Conservation (phyloP, 2,113 vertebrate species). For the Amazona guildingii region DNA sequence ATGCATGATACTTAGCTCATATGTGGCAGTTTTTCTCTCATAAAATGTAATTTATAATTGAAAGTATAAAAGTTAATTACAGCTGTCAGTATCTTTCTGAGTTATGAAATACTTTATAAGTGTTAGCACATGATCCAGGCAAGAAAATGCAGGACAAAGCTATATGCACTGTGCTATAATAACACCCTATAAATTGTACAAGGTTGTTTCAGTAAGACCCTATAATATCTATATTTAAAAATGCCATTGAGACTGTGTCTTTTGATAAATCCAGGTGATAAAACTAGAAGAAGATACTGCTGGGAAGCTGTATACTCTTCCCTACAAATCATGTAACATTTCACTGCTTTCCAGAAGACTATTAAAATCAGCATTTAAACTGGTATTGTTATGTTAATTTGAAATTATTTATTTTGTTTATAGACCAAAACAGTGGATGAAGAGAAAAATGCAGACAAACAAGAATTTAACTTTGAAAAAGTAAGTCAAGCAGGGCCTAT, state of each 20-base stretch:
- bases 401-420: constrained; percentile 5
- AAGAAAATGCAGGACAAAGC: background rate
- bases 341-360: background rate
- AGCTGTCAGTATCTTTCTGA: background rate
- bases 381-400: background rate
- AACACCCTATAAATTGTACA: background rate
- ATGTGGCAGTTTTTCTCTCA: background rate
- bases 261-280: background rate
- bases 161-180: background rate
- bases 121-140: background rate
- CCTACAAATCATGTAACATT: background rate
- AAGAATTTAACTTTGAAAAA: constrained; percentile 88
- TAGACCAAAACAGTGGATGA: constrained; percentile 37
- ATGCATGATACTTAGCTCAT: rapidly evolving
- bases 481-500: constrained; percentile 66
- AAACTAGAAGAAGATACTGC: background rate
- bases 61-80: background rate
- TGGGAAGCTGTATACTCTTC: background rate
- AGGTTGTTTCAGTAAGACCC: background rate
- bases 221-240: background rate
- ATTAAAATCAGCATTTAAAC: background rate
- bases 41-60: background rate
- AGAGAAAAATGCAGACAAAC: constrained; percentile 47
- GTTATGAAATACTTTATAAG: background rate
- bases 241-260: background rate